Evolutionary conservation across 1,140 invertebrate species (phyloP), one percentile per base, ranked within the genome.

Genomic region (Micrasema minimum): DNA sequence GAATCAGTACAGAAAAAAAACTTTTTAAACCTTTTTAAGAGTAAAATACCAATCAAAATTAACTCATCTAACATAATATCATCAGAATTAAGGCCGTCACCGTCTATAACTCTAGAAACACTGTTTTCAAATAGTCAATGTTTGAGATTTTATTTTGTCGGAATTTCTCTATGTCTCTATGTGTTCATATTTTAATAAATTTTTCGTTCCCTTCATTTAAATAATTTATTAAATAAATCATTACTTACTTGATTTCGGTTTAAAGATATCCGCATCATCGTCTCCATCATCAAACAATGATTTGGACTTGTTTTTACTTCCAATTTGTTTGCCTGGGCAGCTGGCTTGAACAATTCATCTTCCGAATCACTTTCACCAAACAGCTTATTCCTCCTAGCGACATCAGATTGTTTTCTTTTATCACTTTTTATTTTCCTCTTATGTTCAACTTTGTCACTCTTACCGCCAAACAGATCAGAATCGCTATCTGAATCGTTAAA

Each of bases 401-500:
- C 43, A 50, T 66, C 61, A 26, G 35, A 55, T 38, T 65, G 37
- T 18, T 57, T 57, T 59, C 66, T 35, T n/a, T 22, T 67, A 20
- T 61, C 51, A 26, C 53, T 41, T 31, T 31, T 35, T 37, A 50
- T 67, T 59, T 72, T 26, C 35, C 18, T 10, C 35, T 55, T 31
- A 6, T 45, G 16, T 65, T 59, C 43, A 45, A n/a, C n/a, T 22
- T 46, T n/a, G n/a, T 38, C 38, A 46, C 16, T 51, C n/a, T 51
- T 74, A 38, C 14, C 16, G 20, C 50, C 35, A 43, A 72, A 75
- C 10, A 75, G 48, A 38, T 69, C 73, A 20, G 61, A 51, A 55
- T 75, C 74, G 38, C 55, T 66, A 31, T 75, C 74, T 7, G 66
- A 69, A 55, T 75, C 70, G n/a, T 38, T 38, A 20, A 72, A 72